Evolutionary conservation across 1,140 invertebrate species (phyloP), one percentile per base, ranked within the genome.

Genomic region (Aricia agestis): DNA sequence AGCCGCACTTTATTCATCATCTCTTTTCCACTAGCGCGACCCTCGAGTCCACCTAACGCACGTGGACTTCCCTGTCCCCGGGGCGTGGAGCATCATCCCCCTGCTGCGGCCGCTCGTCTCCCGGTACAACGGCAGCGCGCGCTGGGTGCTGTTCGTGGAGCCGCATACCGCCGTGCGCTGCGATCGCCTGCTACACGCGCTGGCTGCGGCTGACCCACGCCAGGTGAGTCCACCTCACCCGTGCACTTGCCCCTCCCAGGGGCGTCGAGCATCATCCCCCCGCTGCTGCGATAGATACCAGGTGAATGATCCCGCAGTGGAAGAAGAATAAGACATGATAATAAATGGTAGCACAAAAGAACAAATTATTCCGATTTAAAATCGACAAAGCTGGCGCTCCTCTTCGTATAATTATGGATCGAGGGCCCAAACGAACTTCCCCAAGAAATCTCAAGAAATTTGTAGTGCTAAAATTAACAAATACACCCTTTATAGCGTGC

Each of bases 91-190:
- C 0, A 83, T 91, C 15, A 73, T 85, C 6, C 87, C 89, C 0
- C 76, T 91, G n/a, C 72, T 91, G 7, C 69, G 76, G 6, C 87
- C 86, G 0, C 66, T 91, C 42, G 72, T 82, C 4, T 67, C 66
- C n/a, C 78, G 75, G 61, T 83, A 89, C 72, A 79, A 74, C 36
- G 78, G 74, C 3, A 81, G 78, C 66, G 83, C 87, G 36, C 75
- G 85, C 74, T 91, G 89, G 89, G 78, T 84, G 13, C 32, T 89
- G 31, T 89, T 91, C 41, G 19, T 90, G 45, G 89, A 91, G 67
- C 73, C 85, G 0, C 87, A 91, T 71, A 91, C 89, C 0, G 87
- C 87, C 58, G 84, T 91, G 6, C 80, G 81, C 15, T 89, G 83
- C 68, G 74, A 58, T 2, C 82, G 83, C 17, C 76, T 91, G 59